Evolutionary conservation across 2,797 vertebrate species (phyloP), one percentile per base, ranked within the genome.

Genomic region (Falco rusticolus): DNA sequence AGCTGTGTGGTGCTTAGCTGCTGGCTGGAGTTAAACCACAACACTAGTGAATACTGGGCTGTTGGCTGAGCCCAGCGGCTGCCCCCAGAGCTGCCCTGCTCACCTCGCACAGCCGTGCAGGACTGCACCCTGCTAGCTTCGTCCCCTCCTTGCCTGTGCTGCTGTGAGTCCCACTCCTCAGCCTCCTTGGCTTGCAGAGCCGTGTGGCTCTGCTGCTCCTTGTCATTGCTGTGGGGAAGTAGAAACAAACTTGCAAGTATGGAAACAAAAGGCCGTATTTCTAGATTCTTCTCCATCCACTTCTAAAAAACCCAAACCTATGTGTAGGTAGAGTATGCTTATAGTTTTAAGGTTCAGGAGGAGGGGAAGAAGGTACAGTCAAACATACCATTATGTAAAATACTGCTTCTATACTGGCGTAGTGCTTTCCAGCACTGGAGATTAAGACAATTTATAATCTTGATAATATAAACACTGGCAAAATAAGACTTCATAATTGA

Each of bases 81-180:
- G 28, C 5, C 18, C 14, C 20, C 16, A 57, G 20, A 18, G 22
- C 51, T 74, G 26, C 22, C 15, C 41, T 31, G 66, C 29, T n/a
- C 16, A 9, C 2, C 5, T 12, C 12, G 33, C 14, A 61, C 19
- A 47, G 17, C 7, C 11, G 5, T 9, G 7, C 3, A 1, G 26
- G 15, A 28, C 20, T 43, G 21, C 0, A 0, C 7, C 61, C 14
- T 6, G 3, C 14, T 34, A 29, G 11, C 16, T 20, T 28, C 9
- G 4, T 37, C 13, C 20, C 16, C 29, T 50, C 13, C 12, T 4
- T 3, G 1, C 7, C 9, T 21, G 39, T 8, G 25, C 19, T 20
- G 6, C 16, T 47, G 56, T 13, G 63, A 66, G 11, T 33, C 5
- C 12, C 21, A 20, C 16, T 37, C 33, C 31, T 75, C 48, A 16